Conservation (phyloP, 2,888 invertebrate genomes). For the Smittia sp. region DNA sequence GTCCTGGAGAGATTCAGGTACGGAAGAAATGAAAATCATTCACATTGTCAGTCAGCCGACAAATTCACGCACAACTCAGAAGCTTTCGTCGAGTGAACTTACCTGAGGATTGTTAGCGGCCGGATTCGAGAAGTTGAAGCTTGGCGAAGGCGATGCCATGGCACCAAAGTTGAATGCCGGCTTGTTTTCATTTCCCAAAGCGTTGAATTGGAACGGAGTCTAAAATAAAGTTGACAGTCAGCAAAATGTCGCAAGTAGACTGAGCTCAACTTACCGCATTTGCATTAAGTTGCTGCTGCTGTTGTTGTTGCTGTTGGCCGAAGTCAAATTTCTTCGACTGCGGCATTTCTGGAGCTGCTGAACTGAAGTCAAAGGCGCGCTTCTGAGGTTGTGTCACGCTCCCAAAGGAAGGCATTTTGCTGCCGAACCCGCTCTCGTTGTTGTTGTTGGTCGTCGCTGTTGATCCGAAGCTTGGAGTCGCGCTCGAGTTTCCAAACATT, state of each 20-base stretch:
- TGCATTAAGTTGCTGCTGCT: neutral
- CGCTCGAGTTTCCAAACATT: conserved; percentile 43
- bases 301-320: conserved; percentile 23
- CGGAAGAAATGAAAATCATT: neutral
- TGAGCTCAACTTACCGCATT: neutral
- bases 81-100: neutral
- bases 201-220: conserved; percentile 42
- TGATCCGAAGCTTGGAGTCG: conserved; percentile 42
- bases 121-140: conserved; percentile 32
- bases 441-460: conserved; percentile 31
- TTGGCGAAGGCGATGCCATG: conserved; percentile 26
- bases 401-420: conserved; percentile 42
- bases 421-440: conserved; percentile 35
- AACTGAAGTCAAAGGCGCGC: conserved; percentile 6
- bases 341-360: neutral
- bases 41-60: neutral
- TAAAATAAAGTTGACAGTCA: conserved; percentile 1
- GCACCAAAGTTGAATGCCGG: conserved; percentile 39
- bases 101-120: neutral
- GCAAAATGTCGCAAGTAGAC: neutral
- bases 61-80: neutral
- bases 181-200: conserved; percentile 12
- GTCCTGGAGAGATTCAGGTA: neutral
- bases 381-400: conserved; percentile 17
- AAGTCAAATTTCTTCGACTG: conserved; percentile 25